phyloP scores from a whole-genome alignment of 1,140 invertebrate species.

The Elysia chlorotica region DNA sequence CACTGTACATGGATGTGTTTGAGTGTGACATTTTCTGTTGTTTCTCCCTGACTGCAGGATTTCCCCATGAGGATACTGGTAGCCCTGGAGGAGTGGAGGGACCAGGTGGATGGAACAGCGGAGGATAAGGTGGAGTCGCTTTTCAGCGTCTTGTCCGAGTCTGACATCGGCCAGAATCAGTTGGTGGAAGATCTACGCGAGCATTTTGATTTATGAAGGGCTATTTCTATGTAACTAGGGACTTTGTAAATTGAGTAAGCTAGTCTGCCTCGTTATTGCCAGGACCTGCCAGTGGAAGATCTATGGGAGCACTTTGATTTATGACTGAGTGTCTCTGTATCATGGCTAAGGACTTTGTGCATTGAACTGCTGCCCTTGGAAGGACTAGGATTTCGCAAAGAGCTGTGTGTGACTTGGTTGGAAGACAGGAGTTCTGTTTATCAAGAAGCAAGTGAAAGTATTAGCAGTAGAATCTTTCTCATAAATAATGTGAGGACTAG shows the following conservation, averaged over 20 bases:
- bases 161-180: conserved; percentile 20
- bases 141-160: conserved; percentile 16
- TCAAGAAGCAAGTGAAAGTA: too few species aligned
- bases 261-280: neutral
- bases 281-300: neutral
- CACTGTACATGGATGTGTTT: neutral
- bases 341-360: neutral
- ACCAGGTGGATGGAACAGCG: conserved; percentile 2
- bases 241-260: neutral
- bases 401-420: too few species aligned
- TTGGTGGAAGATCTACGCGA: conserved; percentile 29
- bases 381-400: too few species aligned
- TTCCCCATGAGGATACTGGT: conserved; percentile 22
- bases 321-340: neutral
- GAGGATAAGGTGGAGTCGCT: conserved; percentile 22
- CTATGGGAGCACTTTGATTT: neutral
- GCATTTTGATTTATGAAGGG: conserved; percentile 14
- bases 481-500: neutral
- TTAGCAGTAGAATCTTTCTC: too few species aligned
- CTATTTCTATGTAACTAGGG: neutral
- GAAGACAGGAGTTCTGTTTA: too few species aligned
- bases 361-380: neutral
- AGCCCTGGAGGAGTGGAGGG: conserved; percentile 16
- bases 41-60: neutral
- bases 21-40: neutral